Conservation (phyloP, 2,797 vertebrate species). For the Lates japonicus region DNA sequence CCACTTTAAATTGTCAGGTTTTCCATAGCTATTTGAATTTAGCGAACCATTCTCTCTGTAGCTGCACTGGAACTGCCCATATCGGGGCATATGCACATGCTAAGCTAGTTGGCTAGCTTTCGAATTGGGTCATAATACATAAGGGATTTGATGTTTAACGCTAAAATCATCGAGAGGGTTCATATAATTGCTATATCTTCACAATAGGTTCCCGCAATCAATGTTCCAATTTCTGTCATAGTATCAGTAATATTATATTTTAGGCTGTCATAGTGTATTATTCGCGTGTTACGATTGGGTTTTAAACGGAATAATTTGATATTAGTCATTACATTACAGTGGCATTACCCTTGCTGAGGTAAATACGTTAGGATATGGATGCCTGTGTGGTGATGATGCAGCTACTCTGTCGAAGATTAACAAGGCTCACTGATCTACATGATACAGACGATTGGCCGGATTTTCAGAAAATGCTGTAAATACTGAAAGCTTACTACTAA, state of each 20-base stretch:
- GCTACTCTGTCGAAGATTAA: slow-evolving; percentile 61
- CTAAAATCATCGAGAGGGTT: slow-evolving; percentile 5
- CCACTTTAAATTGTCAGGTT: slow-evolving; percentile 4
- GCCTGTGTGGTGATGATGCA: slow-evolving; percentile 66
- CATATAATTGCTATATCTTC: neutral
- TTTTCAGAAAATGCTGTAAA: neutral
- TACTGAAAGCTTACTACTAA: neutral
- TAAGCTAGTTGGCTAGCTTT: slow-evolving; percentile 71
- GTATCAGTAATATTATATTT: neutral
- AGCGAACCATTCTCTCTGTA: slow-evolving; percentile 18
- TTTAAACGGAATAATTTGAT: neutral
- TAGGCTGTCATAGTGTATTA: neutral
- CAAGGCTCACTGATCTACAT: slow-evolving; percentile 16
- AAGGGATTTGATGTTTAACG: slow-evolving; percentile 18
- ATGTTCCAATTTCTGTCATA: neutral
- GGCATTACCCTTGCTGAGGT: neutral
- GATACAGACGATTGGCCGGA: slow-evolving; percentile 1
- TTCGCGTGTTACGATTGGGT: neutral
- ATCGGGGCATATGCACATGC: slow-evolving; percentile 39
- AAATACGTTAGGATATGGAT: slow-evolving; percentile 46
- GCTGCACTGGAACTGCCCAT: slow-evolving; percentile 16
- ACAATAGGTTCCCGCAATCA: neutral
- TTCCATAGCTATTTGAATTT: slow-evolving; percentile 11
- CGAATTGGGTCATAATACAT: slow-evolving; percentile 70
- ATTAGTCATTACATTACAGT: neutral